Evolutionary conservation across 1,140 invertebrate species (phyloP), one percentile per base, ranked within the genome.

Genomic region (Drosophila sucinea): DNA sequence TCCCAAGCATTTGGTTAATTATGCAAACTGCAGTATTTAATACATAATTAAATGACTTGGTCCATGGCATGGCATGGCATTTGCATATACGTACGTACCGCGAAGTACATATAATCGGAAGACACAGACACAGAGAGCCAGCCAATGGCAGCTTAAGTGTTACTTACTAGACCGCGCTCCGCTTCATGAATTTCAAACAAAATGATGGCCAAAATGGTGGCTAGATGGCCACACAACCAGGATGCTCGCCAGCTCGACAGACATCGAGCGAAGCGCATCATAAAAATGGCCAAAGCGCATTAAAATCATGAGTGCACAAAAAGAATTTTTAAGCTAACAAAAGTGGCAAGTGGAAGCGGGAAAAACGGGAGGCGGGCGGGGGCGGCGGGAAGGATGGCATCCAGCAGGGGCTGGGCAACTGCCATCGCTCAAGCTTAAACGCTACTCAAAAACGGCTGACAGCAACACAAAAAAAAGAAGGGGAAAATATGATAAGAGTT

Each of bases 241-340:
- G 35, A 41, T 23, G 40, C 8, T 10, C 11, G 7, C 11, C 6
- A 23, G 25, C n/a, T 47, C 8, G 27, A 10, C 17, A 63, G 60
- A 8, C 41, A 63, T 30, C 38, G 33, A 60, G 57, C 60, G 35
- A 51, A 51, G 44, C 44, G 73, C 73, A 77, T 82, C 67, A 79
- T 81, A 77, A 83, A 83, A 83, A 81, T 83, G 68, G 66, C 67
- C 79, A 87, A 87, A 87, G 79, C 83, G 82, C 79, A 86, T 81
- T 86, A 76, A 85, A 85, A 81, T 72, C 74, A 73, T 78, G 70
- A 85, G 81, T 78, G 78, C 74, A 81, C 78, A 86, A 86, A 85
- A 86, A 73, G 58, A 81, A 81, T 66, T 76, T 76, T 86, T 76
- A 76, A 79, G 83, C 75, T 47, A 82, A 56, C 63, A 74, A 80